Percentiles rank a stretch among this genome's conserved stretches.
phyloP scores from a whole-genome alignment of 2,888 invertebrate genomes.

The Zaprionus obscuricornis region DNA sequence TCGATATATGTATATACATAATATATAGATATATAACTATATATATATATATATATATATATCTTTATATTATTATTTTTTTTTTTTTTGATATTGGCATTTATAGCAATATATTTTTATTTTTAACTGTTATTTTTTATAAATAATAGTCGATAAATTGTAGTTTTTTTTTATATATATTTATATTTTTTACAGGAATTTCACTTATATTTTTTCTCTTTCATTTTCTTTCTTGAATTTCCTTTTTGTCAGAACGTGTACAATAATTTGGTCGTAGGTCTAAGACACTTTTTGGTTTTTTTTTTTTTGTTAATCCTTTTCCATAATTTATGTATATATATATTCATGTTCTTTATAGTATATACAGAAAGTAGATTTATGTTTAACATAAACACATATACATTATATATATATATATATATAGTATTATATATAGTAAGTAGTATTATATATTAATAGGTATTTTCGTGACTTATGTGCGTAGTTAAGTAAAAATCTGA shows the following conservation, averaged over 20 bases:
- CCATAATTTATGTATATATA: slow-evolving; percentile 42
- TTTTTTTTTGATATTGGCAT: slow-evolving; percentile 25
- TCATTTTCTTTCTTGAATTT: slow-evolving; percentile 20
- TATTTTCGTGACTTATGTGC: slow-evolving; percentile 71
- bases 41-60: slow-evolving; percentile 13
- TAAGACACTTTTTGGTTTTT: slow-evolving; percentile 76
- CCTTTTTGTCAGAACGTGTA: slow-evolving; percentile 43
- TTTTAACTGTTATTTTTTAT: slow-evolving; percentile 26
- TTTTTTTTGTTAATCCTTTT: slow-evolving; percentile 63
- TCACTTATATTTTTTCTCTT: slow-evolving; percentile 19
- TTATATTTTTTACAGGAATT: slow-evolving; percentile 62
- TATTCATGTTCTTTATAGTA: slow-evolving; percentile 44
- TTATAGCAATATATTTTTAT: slow-evolving; percentile 32
- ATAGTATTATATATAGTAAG: slow-evolving; percentile 39
- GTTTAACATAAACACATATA: slow-evolving; percentile 46
- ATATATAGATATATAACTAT: slow-evolving; percentile 14
- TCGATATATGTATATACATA: slow-evolving; percentile 2
- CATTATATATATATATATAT: slow-evolving; percentile 61
- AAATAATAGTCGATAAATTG: slow-evolving; percentile 50
- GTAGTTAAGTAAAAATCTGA: slow-evolving; percentile 76
- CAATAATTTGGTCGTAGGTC: slow-evolving; percentile 73
- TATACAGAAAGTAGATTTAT: slow-evolving; percentile 63
- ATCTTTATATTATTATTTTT: slow-evolving; percentile 1
- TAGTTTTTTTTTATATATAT: slow-evolving; percentile 38
- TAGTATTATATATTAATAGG: slow-evolving; percentile 49